These are phyloP conservation scores for Scaptomyza caliginosa DNA, from an alignment of 2,888 invertebrate genomes.

Conservation along the genomic window DNA sequence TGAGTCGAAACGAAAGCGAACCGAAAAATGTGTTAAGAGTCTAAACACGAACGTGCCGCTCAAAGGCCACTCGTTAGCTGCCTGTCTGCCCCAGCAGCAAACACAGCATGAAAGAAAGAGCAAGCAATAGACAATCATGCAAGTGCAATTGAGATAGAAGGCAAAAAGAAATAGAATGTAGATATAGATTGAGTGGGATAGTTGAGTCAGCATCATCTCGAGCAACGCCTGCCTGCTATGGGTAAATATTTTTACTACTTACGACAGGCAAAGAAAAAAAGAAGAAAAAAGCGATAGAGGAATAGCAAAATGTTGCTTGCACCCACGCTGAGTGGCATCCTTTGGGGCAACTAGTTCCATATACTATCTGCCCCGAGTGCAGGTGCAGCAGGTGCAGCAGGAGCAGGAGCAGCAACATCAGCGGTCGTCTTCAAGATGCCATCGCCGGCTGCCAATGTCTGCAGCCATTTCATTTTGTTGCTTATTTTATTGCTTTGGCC, in stretches of 20 bases:
- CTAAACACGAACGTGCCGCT: conserved; percentile 76
- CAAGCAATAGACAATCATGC: neutral
- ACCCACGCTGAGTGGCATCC: conserved; percentile 17
- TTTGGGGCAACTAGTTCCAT: conserved; percentile 36
- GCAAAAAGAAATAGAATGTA: neutral
- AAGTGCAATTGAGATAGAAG: too few relatives aligned
- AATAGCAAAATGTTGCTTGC: conserved; percentile 18
- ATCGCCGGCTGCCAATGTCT: conserved; percentile 53
- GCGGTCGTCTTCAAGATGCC: conserved; percentile 46
- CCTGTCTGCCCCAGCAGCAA: conserved; percentile 16
- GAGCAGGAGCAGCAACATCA: neutral
- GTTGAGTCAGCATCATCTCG: conserved; percentile 53
- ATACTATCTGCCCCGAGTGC: conserved; percentile 21
- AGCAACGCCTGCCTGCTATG: conserved; percentile 53
- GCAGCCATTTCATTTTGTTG: conserved; percentile 75
- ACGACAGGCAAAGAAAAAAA: conserved; percentile 44
- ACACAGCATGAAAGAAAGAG: neutral
- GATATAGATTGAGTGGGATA: conserved; percentile 56
- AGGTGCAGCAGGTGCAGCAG: conserved; percentile 18
- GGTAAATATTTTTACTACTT: conserved; percentile 72
- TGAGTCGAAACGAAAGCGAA: conserved; percentile 54
- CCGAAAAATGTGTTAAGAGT: conserved; percentile 75
- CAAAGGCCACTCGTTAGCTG: conserved; percentile 76
- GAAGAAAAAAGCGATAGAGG: neutral
- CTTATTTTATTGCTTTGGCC: conserved; percentile 72